A percentile compares a stretch with the other conserved stretches of the same genome.
Evolutionary conservation across 2,113 vertebrate species (phyloP).

Genomic region (Entelurus aequoreus): DNA sequence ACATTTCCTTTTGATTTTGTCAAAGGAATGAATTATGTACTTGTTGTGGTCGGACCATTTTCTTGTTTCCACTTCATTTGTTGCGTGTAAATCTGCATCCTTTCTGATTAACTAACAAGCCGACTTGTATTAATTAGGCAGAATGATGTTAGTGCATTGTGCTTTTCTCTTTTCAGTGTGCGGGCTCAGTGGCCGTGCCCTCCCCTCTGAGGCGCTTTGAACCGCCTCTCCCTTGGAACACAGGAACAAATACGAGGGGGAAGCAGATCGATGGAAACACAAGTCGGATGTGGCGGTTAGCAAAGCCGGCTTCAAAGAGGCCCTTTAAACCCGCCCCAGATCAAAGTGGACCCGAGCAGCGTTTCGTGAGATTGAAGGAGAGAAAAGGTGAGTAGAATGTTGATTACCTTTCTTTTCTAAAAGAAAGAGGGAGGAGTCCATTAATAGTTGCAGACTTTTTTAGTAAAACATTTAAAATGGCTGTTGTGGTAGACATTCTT

Average conservation of each 20-base stretch:
- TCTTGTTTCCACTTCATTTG: too few species aligned
- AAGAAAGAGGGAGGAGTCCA: constrained; percentile 50
- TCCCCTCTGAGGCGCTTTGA: constrained; percentile 64
- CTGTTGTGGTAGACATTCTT: too few species aligned
- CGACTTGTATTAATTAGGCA: constrained; percentile 17
- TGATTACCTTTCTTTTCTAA: constrained; percentile 61
- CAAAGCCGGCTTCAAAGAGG: constrained; percentile 74
- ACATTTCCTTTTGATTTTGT: neutral
- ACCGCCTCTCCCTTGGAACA: constrained; percentile 44
- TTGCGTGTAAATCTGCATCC: neutral
- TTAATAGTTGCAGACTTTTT: constrained; percentile 45
- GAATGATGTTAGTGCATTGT: constrained; percentile 24
- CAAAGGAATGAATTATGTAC: neutral
- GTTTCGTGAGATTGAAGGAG: constrained; percentile 66
- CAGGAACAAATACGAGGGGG: constrained; percentile 65
- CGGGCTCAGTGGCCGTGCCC: constrained; percentile 25
- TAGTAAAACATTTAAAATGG: constrained; percentile 47
- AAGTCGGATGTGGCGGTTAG: constrained; percentile 70
- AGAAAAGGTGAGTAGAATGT: constrained; percentile 65
- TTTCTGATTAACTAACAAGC: neutral
- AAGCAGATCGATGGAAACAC: constrained; percentile 70
- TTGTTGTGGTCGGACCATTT: too few species aligned
- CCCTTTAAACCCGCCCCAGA: constrained; percentile 65
- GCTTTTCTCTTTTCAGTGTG: constrained; percentile 31
- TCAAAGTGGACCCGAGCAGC: constrained; percentile 68